These are phyloP conservation scores for Melanotus villosus DNA, from an alignment of 2,888 invertebrate species.

Conservation along the genomic window DNA sequence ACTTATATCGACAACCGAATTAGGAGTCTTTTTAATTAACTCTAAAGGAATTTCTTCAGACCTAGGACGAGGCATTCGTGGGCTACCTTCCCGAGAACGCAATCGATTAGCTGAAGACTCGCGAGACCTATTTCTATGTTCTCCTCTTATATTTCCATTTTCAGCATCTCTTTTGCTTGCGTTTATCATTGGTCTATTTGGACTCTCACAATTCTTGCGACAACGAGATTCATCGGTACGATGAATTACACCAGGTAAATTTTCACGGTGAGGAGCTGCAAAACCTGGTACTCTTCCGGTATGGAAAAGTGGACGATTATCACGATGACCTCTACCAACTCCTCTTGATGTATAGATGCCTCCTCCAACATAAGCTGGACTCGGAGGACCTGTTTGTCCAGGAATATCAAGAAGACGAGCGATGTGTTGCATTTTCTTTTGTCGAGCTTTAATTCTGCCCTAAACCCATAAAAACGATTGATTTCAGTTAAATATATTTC, in stretches of 20 bases:
- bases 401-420: slow-evolving; percentile 92
- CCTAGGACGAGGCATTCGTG: slow-evolving; percentile 79
- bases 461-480: slow-evolving; percentile 60
- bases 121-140: slow-evolving; percentile 50
- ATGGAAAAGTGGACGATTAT: slow-evolving; percentile 65
- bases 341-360: slow-evolving; percentile 61
- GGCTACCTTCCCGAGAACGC: slow-evolving; percentile 81
- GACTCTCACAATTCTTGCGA: slow-evolving; percentile 59
- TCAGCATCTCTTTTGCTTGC: slow-evolving; percentile 48
- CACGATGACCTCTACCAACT: slow-evolving; percentile 60
- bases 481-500: too few species aligned
- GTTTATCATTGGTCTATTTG: slow-evolving; percentile 55
- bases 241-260: slow-evolving; percentile 65
- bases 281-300: slow-evolving; percentile 66
- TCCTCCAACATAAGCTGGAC: slow-evolving; percentile 68
- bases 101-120: slow-evolving; percentile 61
- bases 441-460: slow-evolving; percentile 94
- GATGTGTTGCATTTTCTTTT: slow-evolving; percentile 97
- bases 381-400: slow-evolving; percentile 70
- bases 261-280: slow-evolving; percentile 67
- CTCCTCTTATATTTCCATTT: slow-evolving; percentile 50
- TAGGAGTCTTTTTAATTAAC: slow-evolving; percentile 77
- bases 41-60: slow-evolving; percentile 88
- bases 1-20: slow-evolving; percentile 67
- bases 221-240: slow-evolving; percentile 58